phyloP scores from a whole-genome alignment of 2,797 vertebrate genomes.

The Cuculus canorus region DNA sequence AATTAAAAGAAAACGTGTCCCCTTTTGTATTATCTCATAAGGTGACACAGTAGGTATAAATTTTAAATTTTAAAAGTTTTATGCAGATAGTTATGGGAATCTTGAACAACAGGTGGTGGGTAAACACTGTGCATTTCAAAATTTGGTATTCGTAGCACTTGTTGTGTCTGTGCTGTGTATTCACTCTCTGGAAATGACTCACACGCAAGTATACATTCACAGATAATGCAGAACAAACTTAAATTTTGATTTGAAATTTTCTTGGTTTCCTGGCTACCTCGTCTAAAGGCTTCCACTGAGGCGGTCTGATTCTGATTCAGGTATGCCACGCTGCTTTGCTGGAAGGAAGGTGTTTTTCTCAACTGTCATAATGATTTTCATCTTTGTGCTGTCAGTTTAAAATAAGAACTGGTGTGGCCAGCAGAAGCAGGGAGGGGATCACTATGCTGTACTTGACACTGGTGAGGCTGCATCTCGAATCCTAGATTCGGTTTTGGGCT shows the following conservation, averaged over 20 bases:
- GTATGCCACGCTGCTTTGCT: background rate
- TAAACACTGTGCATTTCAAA: conserved; percentile 2
- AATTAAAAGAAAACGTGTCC: background rate
- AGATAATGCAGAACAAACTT: conserved; percentile 20
- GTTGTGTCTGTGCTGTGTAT: conserved; percentile 33
- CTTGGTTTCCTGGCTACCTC: background rate
- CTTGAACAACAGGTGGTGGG: conserved; percentile 58
- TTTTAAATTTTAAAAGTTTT: conserved; percentile 30
- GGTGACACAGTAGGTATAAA: background rate
- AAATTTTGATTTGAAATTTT: background rate
- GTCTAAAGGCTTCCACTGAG: background rate
- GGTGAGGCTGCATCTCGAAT: no score
- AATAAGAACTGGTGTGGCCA: background rate
- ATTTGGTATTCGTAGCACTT: conserved; percentile 38
- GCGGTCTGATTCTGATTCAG: background rate
- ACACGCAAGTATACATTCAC: background rate
- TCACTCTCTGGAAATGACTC: conserved; percentile 39
- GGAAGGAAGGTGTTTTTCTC: background rate
- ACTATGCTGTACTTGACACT: no score
- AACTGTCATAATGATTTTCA: background rate
- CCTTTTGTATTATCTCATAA: background rate
- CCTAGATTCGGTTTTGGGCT: no score
- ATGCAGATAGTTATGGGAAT: background rate
- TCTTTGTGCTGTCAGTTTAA: background rate
- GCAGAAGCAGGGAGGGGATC: no score